phyloP scores from a whole-genome alignment of 2,113 vertebrate genomes.

The Malurus cyaneus region DNA sequence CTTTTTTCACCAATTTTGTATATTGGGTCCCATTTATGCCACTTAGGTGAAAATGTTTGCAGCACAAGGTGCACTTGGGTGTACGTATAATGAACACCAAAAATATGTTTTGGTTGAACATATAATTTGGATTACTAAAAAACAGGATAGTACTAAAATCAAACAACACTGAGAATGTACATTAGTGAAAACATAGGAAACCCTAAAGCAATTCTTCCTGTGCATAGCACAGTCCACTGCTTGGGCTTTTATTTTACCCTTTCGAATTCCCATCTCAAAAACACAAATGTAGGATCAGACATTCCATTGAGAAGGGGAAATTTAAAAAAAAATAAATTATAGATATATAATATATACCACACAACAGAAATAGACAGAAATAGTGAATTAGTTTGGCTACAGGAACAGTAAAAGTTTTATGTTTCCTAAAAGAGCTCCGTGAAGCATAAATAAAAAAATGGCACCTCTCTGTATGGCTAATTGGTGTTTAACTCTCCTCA shows the following conservation, averaged over 20 bases:
- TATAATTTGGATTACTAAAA: not conserved
- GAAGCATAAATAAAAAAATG: not conserved
- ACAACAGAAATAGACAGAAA: not conserved
- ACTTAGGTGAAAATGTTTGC: not conserved
- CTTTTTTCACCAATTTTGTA: not conserved
- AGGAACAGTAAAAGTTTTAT: not conserved
- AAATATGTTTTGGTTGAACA: not conserved
- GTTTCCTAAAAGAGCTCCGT: not conserved
- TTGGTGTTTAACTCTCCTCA: not conserved
- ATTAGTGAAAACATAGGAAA: not conserved
- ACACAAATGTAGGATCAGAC: not conserved
- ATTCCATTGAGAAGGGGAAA: not conserved
- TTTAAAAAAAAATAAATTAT: not conserved
- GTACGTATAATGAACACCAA: not conserved
- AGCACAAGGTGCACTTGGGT: no score
- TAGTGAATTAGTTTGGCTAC: not conserved
- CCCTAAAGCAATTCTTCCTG: not conserved
- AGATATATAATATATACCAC: not conserved
- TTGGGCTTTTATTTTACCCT: not conserved
- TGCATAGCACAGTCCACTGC: no score
- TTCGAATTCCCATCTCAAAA: not conserved
- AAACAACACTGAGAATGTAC: not conserved
- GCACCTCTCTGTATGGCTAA: not conserved
- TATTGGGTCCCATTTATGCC: not conserved
- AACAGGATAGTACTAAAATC: not conserved